A percentile compares a stretch with the other conserved stretches of the same genome.
These are phyloP conservation scores for Microctenopoma stevenorrisi DNA, from an alignment of 2,797 vertebrate species.

Conservation along the genomic window DNA sequence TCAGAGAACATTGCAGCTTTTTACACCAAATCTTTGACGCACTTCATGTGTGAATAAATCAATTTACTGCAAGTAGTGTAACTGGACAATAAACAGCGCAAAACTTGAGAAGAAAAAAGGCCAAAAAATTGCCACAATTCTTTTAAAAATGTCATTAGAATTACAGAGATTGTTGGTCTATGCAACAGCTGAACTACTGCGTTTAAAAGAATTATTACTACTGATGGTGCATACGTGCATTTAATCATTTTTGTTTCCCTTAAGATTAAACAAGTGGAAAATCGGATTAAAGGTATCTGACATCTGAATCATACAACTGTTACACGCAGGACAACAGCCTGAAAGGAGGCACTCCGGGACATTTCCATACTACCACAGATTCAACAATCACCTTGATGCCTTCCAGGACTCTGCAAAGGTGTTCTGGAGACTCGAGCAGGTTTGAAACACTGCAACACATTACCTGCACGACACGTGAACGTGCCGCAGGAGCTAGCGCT, in stretches of 20 bases:
- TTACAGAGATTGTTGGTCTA: no score
- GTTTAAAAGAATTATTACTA: no score
- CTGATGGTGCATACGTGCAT: no score
- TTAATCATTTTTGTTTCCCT: background rate
- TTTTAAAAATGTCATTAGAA: no score
- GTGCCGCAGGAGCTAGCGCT: slow-evolving; percentile 36
- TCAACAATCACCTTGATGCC: background rate
- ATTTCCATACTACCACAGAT: no score
- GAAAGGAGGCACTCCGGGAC: background rate
- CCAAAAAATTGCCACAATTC: no score
- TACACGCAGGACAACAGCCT: slow-evolving; percentile 1
- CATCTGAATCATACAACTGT: background rate
- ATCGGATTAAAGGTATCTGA: background rate
- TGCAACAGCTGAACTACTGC: no score
- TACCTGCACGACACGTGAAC: slow-evolving; percentile 32
- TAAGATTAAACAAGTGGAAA: background rate
- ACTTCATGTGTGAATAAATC: background rate
- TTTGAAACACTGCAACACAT: background rate
- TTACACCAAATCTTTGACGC: background rate
- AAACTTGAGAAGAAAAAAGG: background rate
- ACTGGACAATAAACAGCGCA: background rate
- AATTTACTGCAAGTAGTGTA: background rate
- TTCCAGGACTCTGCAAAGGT: no score
- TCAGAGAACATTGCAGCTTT: background rate
- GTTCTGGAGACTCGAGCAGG: background rate